These are phyloP conservation scores for Heloderma charlesbogerti DNA, from an alignment of 2,113 vertebrate species.

Conservation along the genomic window DNA sequence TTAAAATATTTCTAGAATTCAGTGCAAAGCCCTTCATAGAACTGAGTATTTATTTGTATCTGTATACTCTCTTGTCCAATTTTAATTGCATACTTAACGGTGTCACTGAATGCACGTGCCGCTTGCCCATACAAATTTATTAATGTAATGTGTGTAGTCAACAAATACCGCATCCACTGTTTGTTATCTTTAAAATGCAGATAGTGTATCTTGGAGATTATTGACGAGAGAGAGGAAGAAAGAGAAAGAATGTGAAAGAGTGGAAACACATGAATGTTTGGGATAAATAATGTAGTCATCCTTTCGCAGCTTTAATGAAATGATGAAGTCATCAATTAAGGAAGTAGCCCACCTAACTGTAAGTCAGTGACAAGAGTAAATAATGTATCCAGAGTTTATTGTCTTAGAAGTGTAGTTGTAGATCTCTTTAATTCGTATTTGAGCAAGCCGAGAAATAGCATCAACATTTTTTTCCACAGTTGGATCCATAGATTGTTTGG, in stretches of 20 bases:
- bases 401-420: slow-evolving; percentile 21
- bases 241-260: slow-evolving; percentile 54
- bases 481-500: neutral
- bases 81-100: slow-evolving; percentile 50
- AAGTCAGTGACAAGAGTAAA: slow-evolving; percentile 48
- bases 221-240: slow-evolving; percentile 43
- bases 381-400: neutral
- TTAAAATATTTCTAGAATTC: slow-evolving; percentile 56
- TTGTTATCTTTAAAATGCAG: slow-evolving; percentile 45
- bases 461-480: slow-evolving; percentile 26
- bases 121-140: slow-evolving; percentile 49
- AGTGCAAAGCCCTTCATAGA: slow-evolving; percentile 31
- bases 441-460: slow-evolving; percentile 51
- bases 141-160: slow-evolving; percentile 24
- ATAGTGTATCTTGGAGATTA: slow-evolving; percentile 43
- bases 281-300: slow-evolving; percentile 62
- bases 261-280: slow-evolving; percentile 53
- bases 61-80: slow-evolving; percentile 36
- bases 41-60: slow-evolving; percentile 36
- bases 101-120: slow-evolving; percentile 41
- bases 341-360: slow-evolving; percentile 40
- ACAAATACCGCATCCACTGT: slow-evolving; percentile 48
- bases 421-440: slow-evolving; percentile 54
- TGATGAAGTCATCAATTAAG: slow-evolving; percentile 61
- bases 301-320: slow-evolving; percentile 52